These are phyloP conservation scores for Ichneumon xanthorius DNA, from an alignment of 2,888 invertebrate species.

Conservation along the genomic window DNA sequence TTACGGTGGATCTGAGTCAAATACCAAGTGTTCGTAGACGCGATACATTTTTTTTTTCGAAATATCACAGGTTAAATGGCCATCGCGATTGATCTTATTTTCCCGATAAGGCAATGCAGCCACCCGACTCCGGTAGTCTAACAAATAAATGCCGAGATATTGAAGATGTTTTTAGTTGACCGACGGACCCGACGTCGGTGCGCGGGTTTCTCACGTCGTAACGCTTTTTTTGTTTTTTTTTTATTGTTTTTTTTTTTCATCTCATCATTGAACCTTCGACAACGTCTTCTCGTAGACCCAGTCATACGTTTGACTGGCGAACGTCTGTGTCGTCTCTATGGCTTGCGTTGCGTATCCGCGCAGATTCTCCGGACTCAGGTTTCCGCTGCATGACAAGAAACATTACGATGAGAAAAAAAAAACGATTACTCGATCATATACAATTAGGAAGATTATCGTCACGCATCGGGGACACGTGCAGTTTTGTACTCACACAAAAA, in stretches of 20 bases:
- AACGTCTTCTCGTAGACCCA: constrained; percentile 92
- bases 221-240: constrained; percentile 56
- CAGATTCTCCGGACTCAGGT: constrained; percentile 91
- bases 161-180: constrained; percentile 62
- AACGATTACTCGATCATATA: constrained; percentile 6
- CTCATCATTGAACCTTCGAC: constrained; percentile 88
- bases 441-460: constrained; percentile 30
- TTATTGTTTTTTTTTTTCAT: constrained; percentile 5
- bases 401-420: constrained; percentile 5
- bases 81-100: constrained; percentile 73
- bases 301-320: constrained; percentile 89
- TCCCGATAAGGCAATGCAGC: constrained; percentile 65
- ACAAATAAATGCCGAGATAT: constrained; percentile 80
- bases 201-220: constrained; percentile 45
- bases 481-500: constrained; percentile 90
- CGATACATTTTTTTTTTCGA: constrained; percentile 71
- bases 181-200: constrained; percentile 55
- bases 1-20: constrained; percentile 41
- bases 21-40: constrained; percentile 66
- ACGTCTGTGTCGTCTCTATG: constrained; percentile 89
- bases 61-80: constrained; percentile 84
- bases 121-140: constrained; percentile 74
- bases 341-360: constrained; percentile 89
- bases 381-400: constrained; percentile 87
- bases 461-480: constrained; percentile 10